Base-by-base conservation (phyloP, 1,140 invertebrate species). In the Saccostrea cuccullata region DNA sequence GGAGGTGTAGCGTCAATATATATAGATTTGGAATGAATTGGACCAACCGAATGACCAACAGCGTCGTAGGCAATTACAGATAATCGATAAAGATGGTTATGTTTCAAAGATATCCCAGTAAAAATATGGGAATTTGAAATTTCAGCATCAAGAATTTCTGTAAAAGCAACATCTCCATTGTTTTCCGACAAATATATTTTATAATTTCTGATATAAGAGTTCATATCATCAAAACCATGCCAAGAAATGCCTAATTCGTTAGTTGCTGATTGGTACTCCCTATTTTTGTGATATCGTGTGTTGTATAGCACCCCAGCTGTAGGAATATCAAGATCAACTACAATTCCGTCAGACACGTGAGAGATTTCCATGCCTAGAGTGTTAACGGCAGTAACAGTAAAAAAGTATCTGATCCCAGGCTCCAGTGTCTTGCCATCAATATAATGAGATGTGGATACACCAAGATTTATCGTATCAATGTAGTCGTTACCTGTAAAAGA, bases 221-320 rank as follows among this genome's bases (percentile, higher is more conserved):
- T 20, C 20, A 23, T 20, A 20, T 82, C 73, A 23, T 82, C 73
- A 82, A 82, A 82, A n/a, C 73, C 73, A 82, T 82, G 73, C 73
- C 73, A 82, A 6, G 73, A 82, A 17, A 23, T 20, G 73, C 20
- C 20, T 23, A 92, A n/a, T 12, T 13, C 26, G 15, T n/a, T 2
- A 30, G 20, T 82, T 36, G 73, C 5, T 30, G 73, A 82, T 26
- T 82, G 73, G 26, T 36, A 82, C 8, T 17, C 4, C 20, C 36
- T 8, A 26, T 47, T 82, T 23, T 23, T 20, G 26, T 23, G 23
- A 47, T 82, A 26, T 36, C 26, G 20, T 36, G 73, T 82, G 23
- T 82, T 82, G 40, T 82, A 82, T 4, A 82, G 15, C 15, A 26
- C 23, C 15, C 73, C 73, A 15, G 73, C 5, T 13, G 26, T 23